Percentiles rank a stretch among this genome's conserved stretches.
Conservation (phyloP, 2,888 invertebrate species). For the Cynaeus angustus region DNA sequence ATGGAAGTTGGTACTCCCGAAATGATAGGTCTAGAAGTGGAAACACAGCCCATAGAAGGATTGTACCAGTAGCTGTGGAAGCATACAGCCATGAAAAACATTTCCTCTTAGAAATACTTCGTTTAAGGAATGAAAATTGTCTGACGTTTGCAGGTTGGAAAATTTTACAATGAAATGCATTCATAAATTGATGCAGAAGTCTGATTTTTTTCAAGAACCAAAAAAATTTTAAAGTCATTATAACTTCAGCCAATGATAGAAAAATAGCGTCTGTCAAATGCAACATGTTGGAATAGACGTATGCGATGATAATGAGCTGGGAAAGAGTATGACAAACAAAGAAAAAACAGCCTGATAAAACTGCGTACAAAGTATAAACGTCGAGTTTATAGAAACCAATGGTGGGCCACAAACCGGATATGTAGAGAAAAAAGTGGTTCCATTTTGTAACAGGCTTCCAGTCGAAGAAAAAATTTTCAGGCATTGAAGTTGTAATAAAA, state of each 20-base stretch:
- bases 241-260: neutral
- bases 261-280: neutral
- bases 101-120: neutral
- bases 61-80: slow-evolving; percentile 2
- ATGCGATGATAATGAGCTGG: neutral
- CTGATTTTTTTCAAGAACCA: neutral
- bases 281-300: neutral
- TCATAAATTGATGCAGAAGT: neutral
- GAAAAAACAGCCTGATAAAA: neutral
- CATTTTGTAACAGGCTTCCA: neutral
- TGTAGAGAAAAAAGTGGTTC: neutral
- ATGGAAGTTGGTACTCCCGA: slow-evolving; percentile 8
- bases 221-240: neutral
- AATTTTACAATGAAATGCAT: neutral
- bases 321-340: neutral
- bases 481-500: too few species aligned
- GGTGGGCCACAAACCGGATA: neutral
- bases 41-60: slow-evolving; percentile 6
- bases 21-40: slow-evolving; percentile 5
- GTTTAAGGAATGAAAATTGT: neutral
- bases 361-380: neutral
- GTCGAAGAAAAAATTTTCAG: neutral
- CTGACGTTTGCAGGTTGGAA: neutral
- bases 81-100: neutral
- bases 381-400: neutral